These are phyloP conservation scores for Takifugu rubripes DNA, from an alignment of 2,797 vertebrate species.

Conservation along the genomic window DNA sequence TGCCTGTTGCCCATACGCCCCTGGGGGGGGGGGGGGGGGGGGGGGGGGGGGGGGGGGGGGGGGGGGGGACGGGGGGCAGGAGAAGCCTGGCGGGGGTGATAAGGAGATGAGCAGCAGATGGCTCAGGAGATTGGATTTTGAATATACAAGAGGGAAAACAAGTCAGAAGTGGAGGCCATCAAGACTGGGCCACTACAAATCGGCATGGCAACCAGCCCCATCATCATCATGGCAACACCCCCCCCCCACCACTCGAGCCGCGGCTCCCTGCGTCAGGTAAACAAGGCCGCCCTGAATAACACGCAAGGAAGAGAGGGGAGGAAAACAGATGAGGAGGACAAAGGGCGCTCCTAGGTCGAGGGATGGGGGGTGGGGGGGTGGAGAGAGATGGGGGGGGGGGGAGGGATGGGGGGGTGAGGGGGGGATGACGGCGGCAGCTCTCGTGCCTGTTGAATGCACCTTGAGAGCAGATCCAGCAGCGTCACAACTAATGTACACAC, in stretches of 20 bases:
- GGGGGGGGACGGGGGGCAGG: background rate
- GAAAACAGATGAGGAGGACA: constrained; percentile 52
- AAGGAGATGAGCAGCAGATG: background rate
- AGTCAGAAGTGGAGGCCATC: constrained; percentile 51
- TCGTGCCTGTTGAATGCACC: constrained; percentile 71
- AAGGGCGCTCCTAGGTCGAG: constrained; percentile 61
- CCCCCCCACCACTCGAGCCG: constrained; percentile 38
- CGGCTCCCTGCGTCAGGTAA: constrained; percentile 69
- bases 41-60: constrained; percentile 21
- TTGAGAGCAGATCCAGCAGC: constrained; percentile 60
- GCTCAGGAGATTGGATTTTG: no score
- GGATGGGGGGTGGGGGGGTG: constrained; percentile 46
- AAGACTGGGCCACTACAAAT: constrained; percentile 72
- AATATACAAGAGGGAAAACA: no score
- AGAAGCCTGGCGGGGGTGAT: background rate
- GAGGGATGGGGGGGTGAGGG: background rate
- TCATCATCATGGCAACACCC: constrained; percentile 66
- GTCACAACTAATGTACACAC: constrained; percentile 56
- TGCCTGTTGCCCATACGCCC: constrained; percentile 14
- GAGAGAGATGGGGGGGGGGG: background rate
- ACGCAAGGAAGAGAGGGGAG: constrained; percentile 24
- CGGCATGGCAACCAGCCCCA: constrained; percentile 71
- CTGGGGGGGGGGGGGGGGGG: constrained; percentile 22
- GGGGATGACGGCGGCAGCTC: background rate
- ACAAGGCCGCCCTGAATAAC: constrained; percentile 72